phyloP scores from a whole-genome alignment of 2,888 invertebrate species.

The Ptychoptera contaminata region DNA sequence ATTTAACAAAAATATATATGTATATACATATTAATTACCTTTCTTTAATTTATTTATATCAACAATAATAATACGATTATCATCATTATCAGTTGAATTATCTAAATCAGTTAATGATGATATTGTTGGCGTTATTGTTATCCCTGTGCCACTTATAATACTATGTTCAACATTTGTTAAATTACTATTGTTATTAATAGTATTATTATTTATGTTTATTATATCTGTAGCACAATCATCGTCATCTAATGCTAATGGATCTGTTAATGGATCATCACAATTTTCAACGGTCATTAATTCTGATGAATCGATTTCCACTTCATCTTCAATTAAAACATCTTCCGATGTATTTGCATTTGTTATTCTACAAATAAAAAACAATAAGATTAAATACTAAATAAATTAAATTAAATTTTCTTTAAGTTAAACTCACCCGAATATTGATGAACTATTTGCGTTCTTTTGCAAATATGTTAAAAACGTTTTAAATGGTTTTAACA shows the following conservation, averaged over 20 bases:
- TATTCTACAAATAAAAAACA: background rate
- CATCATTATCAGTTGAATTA: slow-evolving; percentile 10
- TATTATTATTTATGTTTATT: slow-evolving; percentile 8
- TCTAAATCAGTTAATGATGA: slow-evolving; percentile 1
- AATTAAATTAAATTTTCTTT: background rate
- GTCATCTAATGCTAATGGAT: slow-evolving; percentile 29
- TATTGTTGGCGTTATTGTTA: too few relatives aligned
- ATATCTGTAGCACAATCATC: slow-evolving; percentile 12
- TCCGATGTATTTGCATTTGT: background rate
- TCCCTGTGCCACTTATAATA: too few relatives aligned
- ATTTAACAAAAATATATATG: too few relatives aligned
- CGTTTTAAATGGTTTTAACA: slow-evolving; percentile 29
- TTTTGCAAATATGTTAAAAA: slow-evolving; percentile 29
- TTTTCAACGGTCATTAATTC: slow-evolving; percentile 2
- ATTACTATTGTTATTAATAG: too few relatives aligned
- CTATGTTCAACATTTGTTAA: background rate
- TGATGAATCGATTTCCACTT: slow-evolving; percentile 1
- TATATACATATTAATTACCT: background rate
- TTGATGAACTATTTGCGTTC: slow-evolving; percentile 24
- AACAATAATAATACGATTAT: slow-evolving; percentile 13
- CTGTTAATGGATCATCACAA: slow-evolving; percentile 18
- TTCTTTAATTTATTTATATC: slow-evolving; percentile 9
- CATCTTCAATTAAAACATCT: background rate
- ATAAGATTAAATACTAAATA: background rate
- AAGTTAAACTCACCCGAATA: slow-evolving; percentile 19